Evolutionary conservation across 2,888 invertebrate genomes (phyloP), one percentile per base, ranked within the genome.

Genomic region (Galerucella nymphaeae): DNA sequence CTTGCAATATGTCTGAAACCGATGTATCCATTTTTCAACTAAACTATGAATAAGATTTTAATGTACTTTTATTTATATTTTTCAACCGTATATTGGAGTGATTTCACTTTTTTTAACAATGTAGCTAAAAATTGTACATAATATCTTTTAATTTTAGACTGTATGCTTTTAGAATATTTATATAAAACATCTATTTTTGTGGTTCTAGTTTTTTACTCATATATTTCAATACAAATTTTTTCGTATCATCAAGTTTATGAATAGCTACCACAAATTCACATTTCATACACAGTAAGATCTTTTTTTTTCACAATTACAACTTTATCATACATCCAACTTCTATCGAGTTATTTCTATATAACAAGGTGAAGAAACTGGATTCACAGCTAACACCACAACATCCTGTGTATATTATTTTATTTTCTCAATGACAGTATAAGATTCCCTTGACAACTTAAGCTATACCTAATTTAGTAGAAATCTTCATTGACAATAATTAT

Each of bases 111-210:
- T n/a, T 30, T 42, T 45, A 45, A 45, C 14, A 45, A 45, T 45
- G 45, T 45, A 45, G 45, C 14, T 45, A 14, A 45, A 45, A 45
- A 45, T 45, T 45, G 45, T 45, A 45, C 45, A 45, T 45, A 45
- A 45, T 38, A 38, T 38, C 45, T 45, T 11, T 45, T 45, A 45
- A 45, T 45, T 45, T 45, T 45, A 45, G 14, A 1, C 45, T 45
- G 45, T 45, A 45, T 45, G 45, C 45, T 45, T 45, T 45, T 45
- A 45, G 14, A 45, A 45, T 45, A 45, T 45, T 45, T 45, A 14
- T 45, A 45, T 45, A 45, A 45, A 45, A 45, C 45, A 45, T 45
- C 45, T 45, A 45, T 45, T 45, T 45, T 45, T 45, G 45, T 45
- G 45, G 45, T 45, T 45, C 45, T 45, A 45, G 45, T 45, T 45